A percentile compares a stretch with the other conserved stretches of the same genome.
Evolutionary conservation across 2,113 vertebrate genomes (phyloP).

Genomic region (Benthochromis sp.): DNA sequence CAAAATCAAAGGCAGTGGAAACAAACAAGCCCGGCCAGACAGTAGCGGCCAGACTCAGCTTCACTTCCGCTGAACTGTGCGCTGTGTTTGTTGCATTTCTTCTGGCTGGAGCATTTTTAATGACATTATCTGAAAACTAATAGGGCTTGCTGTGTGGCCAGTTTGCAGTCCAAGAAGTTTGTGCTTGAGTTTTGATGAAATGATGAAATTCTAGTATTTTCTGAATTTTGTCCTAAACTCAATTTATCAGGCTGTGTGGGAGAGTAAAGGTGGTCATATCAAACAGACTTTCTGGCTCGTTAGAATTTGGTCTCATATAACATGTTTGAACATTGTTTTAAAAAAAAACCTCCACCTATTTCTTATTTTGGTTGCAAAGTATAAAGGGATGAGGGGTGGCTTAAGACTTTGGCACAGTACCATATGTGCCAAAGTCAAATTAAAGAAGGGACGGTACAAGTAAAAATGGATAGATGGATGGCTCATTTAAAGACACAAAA

Average conservation of each 20-base stretch:
- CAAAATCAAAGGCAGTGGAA: background rate
- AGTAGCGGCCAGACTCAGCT: background rate
- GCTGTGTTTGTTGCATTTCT: background rate
- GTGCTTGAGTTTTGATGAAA: background rate
- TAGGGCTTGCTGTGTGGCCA: background rate
- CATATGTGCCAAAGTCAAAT: background rate
- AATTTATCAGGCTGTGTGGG: background rate
- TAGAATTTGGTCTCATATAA: background rate
- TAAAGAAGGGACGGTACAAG: background rate
- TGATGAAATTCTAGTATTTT: background rate
- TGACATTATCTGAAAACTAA: background rate
- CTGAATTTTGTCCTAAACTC: background rate
- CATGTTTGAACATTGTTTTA: background rate
- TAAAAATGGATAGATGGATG: background rate
- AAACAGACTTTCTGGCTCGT: background rate
- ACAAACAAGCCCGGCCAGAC: background rate
- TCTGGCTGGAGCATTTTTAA: background rate
- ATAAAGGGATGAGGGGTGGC: background rate
- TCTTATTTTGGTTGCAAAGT: background rate
- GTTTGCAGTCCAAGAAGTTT: background rate
- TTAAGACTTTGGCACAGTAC: background rate
- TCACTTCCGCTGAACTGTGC: background rate
- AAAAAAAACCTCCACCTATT: fast-evolving
- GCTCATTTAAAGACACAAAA: background rate
- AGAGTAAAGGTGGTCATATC: background rate